Evolutionary conservation across 2,888 invertebrate genomes (phyloP).

Genomic region (Volucella bombylans): DNA sequence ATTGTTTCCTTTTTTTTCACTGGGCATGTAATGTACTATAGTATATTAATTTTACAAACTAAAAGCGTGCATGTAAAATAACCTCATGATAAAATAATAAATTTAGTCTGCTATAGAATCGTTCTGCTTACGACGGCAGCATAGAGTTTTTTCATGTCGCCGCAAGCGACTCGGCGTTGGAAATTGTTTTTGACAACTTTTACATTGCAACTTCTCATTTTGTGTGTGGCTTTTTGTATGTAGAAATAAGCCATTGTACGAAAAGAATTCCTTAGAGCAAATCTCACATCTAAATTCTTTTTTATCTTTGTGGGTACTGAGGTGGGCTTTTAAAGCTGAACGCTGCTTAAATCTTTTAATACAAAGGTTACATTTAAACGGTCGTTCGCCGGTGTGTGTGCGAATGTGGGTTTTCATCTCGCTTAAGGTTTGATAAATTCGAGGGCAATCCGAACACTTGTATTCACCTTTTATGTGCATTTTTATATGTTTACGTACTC

Average conservation of each 20-base stretch:
- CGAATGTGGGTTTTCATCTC: slow-evolving; percentile 21
- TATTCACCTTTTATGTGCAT: slow-evolving; percentile 24
- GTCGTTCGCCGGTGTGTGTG: slow-evolving; percentile 45
- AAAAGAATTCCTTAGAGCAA: slow-evolving; percentile 37
- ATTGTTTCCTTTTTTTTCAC: no score
- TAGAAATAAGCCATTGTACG: slow-evolving; percentile 44
- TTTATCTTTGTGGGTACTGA: slow-evolving; percentile 20
- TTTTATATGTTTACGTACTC: slow-evolving; percentile 13
- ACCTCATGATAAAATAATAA: no score
- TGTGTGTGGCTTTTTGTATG: slow-evolving; percentile 26
- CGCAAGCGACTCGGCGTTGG: slow-evolving; percentile 11
- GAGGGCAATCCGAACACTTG: slow-evolving; percentile 25
- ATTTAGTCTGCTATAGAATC: no score
- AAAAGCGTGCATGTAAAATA: no score
- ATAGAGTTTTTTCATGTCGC: slow-evolving; percentile 8
- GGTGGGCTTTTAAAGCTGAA: not conserved
- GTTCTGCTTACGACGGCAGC: not conserved
- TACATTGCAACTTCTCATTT: slow-evolving; percentile 28
- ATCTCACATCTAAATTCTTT: slow-evolving; percentile 32
- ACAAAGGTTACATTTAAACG: slow-evolving; percentile 27
- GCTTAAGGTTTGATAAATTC: not conserved
- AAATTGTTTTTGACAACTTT: slow-evolving; percentile 26
- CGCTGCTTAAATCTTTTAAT: slow-evolving; percentile 22
- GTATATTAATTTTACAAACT: no score
- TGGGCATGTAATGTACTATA: no score